Conservation (phyloP, 2,113 vertebrate species). For the Toxotes chatareus region DNA sequence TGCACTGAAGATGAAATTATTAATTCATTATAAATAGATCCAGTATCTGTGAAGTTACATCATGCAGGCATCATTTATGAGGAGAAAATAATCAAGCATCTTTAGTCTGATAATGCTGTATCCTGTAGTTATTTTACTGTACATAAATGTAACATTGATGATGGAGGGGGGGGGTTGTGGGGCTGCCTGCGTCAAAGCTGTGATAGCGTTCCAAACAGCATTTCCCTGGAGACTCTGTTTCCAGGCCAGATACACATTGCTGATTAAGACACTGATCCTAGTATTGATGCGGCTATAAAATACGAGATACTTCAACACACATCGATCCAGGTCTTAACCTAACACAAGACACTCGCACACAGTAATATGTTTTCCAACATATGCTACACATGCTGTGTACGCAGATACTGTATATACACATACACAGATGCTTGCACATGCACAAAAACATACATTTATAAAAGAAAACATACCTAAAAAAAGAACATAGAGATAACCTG, state of each 20-base stretch:
- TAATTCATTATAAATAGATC: conserved; percentile 47
- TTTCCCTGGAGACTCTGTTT: conserved; percentile 60
- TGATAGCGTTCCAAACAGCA: conserved; percentile 50
- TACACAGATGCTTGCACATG: background rate
- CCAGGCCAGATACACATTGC: conserved; percentile 74
- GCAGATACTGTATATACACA: background rate
- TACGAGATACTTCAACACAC: conserved; percentile 62
- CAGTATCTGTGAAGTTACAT: conserved; percentile 41
- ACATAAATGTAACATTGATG: conserved; percentile 49
- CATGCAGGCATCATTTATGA: conserved; percentile 33
- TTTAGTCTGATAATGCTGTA: conserved; percentile 8
- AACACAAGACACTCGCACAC: conserved; percentile 36
- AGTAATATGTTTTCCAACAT: background rate
- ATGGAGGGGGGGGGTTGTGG: conserved; percentile 1
- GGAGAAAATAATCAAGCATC: conserved; percentile 25
- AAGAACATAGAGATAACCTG: background rate
- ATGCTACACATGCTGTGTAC: background rate
- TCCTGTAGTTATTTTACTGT: conserved; percentile 26
- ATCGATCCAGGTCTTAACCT: conserved; percentile 63
- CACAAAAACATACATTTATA: conserved; percentile 6
- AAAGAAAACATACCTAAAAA: background rate
- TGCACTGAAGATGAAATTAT: conserved; percentile 44
- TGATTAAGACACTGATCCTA: conserved; percentile 78
- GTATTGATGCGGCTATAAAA: conserved; percentile 73
- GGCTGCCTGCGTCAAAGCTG: conserved; percentile 45